phyloP scores from a whole-genome alignment of 2,888 invertebrate genomes.

The Lumbricus terrestris region DNA sequence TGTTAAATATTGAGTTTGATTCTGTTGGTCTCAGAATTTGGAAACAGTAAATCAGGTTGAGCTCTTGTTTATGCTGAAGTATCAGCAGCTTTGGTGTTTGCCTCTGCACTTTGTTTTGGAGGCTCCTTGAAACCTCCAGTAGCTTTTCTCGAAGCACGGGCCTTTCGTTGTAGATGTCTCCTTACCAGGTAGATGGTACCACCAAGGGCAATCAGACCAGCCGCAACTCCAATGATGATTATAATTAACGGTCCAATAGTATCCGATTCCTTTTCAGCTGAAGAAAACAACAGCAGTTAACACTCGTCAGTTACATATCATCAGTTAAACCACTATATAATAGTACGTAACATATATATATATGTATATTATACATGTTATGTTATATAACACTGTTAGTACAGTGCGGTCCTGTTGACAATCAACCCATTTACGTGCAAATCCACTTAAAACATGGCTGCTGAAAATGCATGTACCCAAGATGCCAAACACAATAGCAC shows the following conservation, averaged over 20 bases:
- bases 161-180: not conserved
- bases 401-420: too few relatives aligned
- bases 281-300: not conserved
- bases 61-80: not conserved
- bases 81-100: not conserved
- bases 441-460: too few relatives aligned
- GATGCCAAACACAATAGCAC: too few relatives aligned
- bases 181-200: not conserved
- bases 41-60: not conserved
- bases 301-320: not conserved
- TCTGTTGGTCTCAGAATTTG: not conserved
- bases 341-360: too few relatives aligned
- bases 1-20: not conserved
- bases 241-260: not conserved
- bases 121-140: not conserved
- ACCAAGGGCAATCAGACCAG: not conserved
- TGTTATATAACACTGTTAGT: not conserved
- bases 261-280: not conserved
- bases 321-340: too few relatives aligned
- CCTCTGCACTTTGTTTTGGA: not conserved
- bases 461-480: too few relatives aligned
- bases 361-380: too few relatives aligned
- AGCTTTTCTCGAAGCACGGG: not conserved
- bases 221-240: not conserved
- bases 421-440: too few relatives aligned